These are phyloP conservation scores for Numenius arquata DNA, from an alignment of 2,113 vertebrate genomes.

Conservation along the genomic window DNA sequence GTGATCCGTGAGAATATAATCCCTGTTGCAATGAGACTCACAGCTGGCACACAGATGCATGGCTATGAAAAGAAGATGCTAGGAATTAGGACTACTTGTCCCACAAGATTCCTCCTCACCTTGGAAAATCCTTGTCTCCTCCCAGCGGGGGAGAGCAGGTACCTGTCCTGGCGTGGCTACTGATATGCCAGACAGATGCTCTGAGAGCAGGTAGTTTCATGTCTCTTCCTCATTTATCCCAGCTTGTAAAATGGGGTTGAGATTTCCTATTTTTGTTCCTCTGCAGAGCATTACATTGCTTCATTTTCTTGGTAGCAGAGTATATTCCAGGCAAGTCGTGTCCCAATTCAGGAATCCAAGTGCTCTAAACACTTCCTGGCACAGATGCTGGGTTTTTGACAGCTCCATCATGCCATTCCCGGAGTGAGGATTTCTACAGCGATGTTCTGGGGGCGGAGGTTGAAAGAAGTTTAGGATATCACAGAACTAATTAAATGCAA, in stretches of 20 bases:
- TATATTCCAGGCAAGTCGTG: background rate
- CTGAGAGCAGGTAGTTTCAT: background rate
- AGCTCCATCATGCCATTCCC: slow-evolving; percentile 44
- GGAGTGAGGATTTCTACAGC: slow-evolving; percentile 50
- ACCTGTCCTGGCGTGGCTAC: background rate
- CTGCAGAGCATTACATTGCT: background rate
- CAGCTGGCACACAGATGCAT: background rate
- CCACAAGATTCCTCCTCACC: background rate
- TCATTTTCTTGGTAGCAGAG: background rate
- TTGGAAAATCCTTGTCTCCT: background rate
- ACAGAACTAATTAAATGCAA: slow-evolving; percentile 72
- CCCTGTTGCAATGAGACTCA: background rate
- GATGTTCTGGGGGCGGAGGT: slow-evolving; percentile 45
- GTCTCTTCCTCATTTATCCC: background rate
- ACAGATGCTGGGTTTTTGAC: slow-evolving; percentile 40
- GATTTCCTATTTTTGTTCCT: background rate
- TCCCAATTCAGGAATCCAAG: slow-evolving; percentile 2
- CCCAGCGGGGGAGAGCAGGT: background rate
- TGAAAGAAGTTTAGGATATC: slow-evolving; percentile 65
- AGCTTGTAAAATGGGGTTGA: background rate
- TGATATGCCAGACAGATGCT: background rate
- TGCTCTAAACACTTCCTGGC: slow-evolving; percentile 26
- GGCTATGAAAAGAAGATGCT: background rate
- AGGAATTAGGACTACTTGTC: background rate
- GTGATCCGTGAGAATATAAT: background rate